Evolutionary conservation across 2,113 vertebrate genomes (phyloP).

Genomic region (Nothoprocta perdicaria): DNA sequence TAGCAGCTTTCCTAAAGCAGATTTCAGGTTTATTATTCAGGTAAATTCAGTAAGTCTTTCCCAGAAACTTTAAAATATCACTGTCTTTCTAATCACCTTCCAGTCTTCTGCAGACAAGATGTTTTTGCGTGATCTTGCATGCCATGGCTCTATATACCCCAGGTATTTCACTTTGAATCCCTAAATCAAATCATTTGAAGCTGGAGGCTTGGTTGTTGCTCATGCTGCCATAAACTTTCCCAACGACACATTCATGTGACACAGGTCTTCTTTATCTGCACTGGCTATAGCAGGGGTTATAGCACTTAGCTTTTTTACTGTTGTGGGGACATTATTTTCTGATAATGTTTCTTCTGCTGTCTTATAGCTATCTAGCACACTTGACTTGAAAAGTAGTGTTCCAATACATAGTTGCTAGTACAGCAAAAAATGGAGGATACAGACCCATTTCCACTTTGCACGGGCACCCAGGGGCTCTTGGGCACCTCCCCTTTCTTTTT

Average conservation of each 20-base stretch:
- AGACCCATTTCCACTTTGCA: neutral
- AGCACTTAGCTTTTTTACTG: neutral
- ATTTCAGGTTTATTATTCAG: neutral
- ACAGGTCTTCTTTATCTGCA: too few relatives aligned
- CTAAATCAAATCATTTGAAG: neutral
- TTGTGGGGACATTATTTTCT: neutral
- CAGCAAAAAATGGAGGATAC: rapidly evolving
- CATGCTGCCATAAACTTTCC: neutral
- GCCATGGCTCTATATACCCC: neutral
- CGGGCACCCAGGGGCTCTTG: too few relatives aligned
- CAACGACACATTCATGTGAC: neutral
- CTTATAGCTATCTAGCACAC: neutral
- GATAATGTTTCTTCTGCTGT: neutral
- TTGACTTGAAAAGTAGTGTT: neutral
- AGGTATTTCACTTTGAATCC: neutral
- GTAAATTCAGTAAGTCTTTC: neutral
- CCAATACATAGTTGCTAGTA: neutral
- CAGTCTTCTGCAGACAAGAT: neutral
- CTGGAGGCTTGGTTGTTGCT: neutral
- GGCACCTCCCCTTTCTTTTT: too few relatives aligned
- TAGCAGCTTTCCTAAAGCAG: neutral
- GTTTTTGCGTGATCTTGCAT: neutral
- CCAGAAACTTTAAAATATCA: neutral
- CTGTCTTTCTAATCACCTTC: neutral
- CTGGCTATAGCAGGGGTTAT: neutral